Conservation (phyloP, 1,140 invertebrate genomes). For the Drosophila pandora region DNA sequence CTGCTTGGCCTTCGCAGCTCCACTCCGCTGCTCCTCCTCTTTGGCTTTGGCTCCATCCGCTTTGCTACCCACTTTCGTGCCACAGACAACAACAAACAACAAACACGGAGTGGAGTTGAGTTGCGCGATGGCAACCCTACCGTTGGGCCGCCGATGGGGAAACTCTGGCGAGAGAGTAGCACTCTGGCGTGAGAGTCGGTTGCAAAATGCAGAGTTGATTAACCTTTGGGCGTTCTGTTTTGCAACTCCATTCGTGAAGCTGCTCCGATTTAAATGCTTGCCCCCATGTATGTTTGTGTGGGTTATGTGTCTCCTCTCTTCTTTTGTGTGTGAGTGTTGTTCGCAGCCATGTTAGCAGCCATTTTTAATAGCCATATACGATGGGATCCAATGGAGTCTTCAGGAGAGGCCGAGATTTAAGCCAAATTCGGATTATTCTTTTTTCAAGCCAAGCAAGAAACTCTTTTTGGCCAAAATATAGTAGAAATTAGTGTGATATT, state of each 20-base stretch:
- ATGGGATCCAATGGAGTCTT: slow-evolving; percentile 22
- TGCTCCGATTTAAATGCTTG: slow-evolving; percentile 77
- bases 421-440: slow-evolving; percentile 23
- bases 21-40: slow-evolving; percentile 7
- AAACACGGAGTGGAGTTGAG: slow-evolving; percentile 53
- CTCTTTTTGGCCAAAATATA: slow-evolving; percentile 1
- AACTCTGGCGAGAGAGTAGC: slow-evolving; percentile 29
- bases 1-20: slow-evolving; percentile 55
- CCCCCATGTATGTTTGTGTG: slow-evolving; percentile 25
- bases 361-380: slow-evolving; percentile 71
- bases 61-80: slow-evolving; percentile 34
- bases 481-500: too few relatives aligned
- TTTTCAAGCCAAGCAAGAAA: slow-evolving; percentile 24
- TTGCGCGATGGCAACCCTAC: slow-evolving; percentile 46
- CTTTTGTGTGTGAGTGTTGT: slow-evolving; percentile 37
- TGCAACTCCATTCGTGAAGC: slow-evolving; percentile 77
- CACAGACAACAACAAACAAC: slow-evolving; percentile 70
- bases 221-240: slow-evolving; percentile 83
- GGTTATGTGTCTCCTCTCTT: slow-evolving; percentile 54
- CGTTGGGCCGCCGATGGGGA: slow-evolving; percentile 22
- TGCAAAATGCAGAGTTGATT: slow-evolving; percentile 74
- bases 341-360: slow-evolving; percentile 78
- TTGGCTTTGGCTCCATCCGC: slow-evolving; percentile 17
- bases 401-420: slow-evolving; percentile 3
- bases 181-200: background rate